A percentile compares a stretch with the other conserved stretches of the same genome.
These are phyloP conservation scores for Trogon melanurus DNA, from an alignment of 2,113 vertebrate genomes.

Conservation along the genomic window DNA sequence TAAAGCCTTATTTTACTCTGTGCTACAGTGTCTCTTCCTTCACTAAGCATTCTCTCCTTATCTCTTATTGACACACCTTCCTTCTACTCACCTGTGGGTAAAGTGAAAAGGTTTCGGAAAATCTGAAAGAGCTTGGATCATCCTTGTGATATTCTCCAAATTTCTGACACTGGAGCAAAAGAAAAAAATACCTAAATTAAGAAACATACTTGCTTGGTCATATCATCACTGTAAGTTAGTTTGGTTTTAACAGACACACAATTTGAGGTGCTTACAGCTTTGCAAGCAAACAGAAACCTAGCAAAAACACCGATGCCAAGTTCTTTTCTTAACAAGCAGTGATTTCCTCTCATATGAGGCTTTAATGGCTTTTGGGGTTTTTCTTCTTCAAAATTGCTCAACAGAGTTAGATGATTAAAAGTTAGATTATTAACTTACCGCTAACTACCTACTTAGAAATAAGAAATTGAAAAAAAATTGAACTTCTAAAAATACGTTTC, in stretches of 20 bases:
- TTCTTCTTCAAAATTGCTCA: neutral
- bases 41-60: neutral
- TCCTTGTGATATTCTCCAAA: constrained; percentile 99
- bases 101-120: constrained; percentile 97
- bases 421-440: neutral
- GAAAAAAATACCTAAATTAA: constrained; percentile 5
- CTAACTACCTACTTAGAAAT: neutral
- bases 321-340: neutral
- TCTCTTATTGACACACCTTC: neutral
- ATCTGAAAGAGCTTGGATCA: constrained; percentile 95
- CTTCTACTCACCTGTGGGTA: constrained; percentile 90
- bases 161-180: constrained; percentile 91
- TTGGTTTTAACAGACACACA: neutral
- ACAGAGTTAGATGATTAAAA: neutral
- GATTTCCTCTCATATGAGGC: neutral
- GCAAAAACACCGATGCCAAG: neutral
- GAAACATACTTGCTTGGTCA: neutral
- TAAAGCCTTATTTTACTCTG: neutral
- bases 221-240: neutral
- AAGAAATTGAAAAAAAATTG: neutral
- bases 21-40: neutral
- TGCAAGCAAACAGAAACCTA: neutral
- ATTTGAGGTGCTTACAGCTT: neutral
- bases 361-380: neutral
- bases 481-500: neutral